Percentiles rank a stretch among this genome's conserved stretches.
phyloP scores from a whole-genome alignment of 35 echinoderm and acorn worm species.

The Ophiothrix spiculata region DNA sequence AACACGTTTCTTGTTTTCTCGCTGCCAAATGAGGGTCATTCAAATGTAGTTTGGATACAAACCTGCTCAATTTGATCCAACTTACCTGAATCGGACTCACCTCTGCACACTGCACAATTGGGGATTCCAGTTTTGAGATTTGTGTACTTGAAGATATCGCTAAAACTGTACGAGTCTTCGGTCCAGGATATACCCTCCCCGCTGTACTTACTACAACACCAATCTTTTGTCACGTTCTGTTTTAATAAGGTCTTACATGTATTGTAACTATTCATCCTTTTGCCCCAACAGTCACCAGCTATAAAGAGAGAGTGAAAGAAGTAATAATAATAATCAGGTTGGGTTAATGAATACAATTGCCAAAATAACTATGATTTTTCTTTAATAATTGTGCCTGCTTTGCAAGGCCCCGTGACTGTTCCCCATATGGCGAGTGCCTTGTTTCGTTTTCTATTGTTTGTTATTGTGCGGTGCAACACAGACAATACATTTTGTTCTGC shows the following conservation, averaged over 20 bases:
- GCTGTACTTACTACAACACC: slow-evolving; percentile 8
- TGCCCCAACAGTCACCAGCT: background rate
- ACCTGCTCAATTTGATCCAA: slow-evolving; percentile 8
- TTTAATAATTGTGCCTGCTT: too few relatives aligned
- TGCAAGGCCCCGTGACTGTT: too few relatives aligned
- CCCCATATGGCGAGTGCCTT: too few relatives aligned
- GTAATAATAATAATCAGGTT: too few relatives aligned
- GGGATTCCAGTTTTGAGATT: background rate
- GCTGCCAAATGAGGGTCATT: background rate
- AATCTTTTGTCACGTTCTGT: background rate
- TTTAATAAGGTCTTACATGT: slow-evolving; percentile 2
- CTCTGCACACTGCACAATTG: background rate
- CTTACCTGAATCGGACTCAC: background rate
- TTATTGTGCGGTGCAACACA: too few relatives aligned
- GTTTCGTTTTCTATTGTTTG: too few relatives aligned
- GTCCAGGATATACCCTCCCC: background rate
- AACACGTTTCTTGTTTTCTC: background rate
- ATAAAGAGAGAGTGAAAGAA: too few relatives aligned
- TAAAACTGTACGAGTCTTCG: background rate
- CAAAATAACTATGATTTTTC: too few relatives aligned
- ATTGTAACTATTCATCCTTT: background rate
- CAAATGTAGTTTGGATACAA: background rate
- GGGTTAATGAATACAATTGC: too few relatives aligned
- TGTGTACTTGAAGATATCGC: background rate
- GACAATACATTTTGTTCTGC: too few relatives aligned